These are phyloP conservation scores for Colostygia pectinataria DNA, from an alignment of 2,888 invertebrate genomes.

Conservation along the genomic window DNA sequence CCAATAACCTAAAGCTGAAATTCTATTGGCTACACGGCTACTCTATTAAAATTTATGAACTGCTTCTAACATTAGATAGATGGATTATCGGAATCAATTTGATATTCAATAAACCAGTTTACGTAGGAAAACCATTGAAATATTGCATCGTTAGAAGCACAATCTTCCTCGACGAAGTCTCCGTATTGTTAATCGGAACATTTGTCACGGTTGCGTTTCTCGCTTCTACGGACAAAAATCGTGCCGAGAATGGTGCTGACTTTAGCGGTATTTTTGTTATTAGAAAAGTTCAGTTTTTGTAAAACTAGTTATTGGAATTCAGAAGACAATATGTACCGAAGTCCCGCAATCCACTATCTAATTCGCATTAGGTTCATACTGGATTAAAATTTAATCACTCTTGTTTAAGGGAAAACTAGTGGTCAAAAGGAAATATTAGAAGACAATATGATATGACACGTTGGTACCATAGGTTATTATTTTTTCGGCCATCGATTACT, in stretches of 20 bases:
- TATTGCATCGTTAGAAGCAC: conserved; percentile 27
- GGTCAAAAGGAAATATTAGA: no score
- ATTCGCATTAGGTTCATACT: no score
- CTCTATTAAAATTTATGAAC: conserved; percentile 20
- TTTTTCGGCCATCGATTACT: no score
- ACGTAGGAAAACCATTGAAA: conserved; percentile 28
- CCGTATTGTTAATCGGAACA: conserved; percentile 26
- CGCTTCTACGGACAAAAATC: conserved; percentile 7
- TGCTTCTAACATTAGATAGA: conserved; percentile 19
- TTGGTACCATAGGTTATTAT: no score
- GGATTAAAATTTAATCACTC: no score
- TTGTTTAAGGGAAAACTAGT: no score
- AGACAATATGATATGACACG: no score
- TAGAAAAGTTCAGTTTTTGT: background rate
- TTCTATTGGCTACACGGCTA: background rate
- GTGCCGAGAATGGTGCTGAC: conserved; percentile 10
- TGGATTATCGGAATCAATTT: conserved; percentile 26
- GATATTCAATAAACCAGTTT: conserved; percentile 28
- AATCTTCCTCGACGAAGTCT: conserved; percentile 26
- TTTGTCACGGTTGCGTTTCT: conserved; percentile 21
- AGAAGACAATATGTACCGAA: no score
- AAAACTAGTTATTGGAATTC: background rate
- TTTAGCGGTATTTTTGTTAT: conserved; percentile 4
- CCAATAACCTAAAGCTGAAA: background rate
- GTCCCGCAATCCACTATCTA: no score